Evolutionary conservation across 2,888 invertebrate species (phyloP).

Genomic region (Steromphala cineraria): DNA sequence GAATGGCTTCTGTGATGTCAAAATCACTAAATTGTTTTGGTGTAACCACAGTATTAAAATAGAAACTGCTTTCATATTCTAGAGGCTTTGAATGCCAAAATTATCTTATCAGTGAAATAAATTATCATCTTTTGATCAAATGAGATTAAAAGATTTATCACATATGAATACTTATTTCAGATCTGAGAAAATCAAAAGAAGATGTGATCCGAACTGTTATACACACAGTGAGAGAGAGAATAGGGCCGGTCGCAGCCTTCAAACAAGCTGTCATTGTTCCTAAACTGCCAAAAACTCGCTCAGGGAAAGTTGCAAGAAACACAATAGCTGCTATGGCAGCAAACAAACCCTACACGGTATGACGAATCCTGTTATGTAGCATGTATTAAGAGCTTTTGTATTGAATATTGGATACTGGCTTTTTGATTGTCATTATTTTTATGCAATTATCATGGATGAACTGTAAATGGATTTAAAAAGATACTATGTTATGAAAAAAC

Average conservation of each 20-base stretch:
- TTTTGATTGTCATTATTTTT: background rate
- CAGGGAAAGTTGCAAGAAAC: conserved; percentile 88
- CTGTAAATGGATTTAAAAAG: background rate
- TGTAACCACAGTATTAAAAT: too few relatives aligned
- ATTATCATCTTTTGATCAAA: too few relatives aligned
- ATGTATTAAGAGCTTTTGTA: background rate
- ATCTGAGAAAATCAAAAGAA: conserved; percentile 73
- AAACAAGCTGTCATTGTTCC: conserved; percentile 86
- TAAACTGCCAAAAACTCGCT: conserved; percentile 90
- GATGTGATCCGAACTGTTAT: conserved; percentile 80
- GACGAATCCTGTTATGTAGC: background rate
- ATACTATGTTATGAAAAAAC: background rate
- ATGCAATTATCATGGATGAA: background rate
- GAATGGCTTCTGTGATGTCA: too few relatives aligned
- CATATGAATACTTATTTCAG: conserved; percentile 25
- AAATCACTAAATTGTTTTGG: too few relatives aligned
- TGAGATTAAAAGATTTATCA: too few relatives aligned
- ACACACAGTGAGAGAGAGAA: conserved; percentile 80
- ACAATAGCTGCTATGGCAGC: conserved; percentile 90
- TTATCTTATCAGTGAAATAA: too few relatives aligned
- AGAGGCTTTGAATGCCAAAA: too few relatives aligned
- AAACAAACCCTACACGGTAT: conserved; percentile 85
- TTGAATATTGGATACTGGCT: background rate
- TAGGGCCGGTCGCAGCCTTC: conserved; percentile 93
- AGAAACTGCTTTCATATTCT: too few relatives aligned